Evolutionary conservation across 2,797 vertebrate genomes (phyloP).

Genomic region (Pangasius mekongensis): DNA sequence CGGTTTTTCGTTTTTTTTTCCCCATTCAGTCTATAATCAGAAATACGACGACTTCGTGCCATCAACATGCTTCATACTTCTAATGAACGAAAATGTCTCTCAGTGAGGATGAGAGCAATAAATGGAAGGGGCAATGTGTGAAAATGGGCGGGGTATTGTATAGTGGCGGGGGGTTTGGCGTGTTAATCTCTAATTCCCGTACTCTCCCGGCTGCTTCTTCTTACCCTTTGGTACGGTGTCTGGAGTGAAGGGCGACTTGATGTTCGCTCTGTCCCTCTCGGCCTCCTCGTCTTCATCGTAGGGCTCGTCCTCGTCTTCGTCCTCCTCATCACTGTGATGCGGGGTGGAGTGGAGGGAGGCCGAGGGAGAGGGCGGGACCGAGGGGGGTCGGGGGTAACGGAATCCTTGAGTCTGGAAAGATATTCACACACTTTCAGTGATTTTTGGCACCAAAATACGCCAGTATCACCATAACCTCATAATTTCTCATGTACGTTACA

Average conservation of each 20-base stretch:
- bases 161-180: not conserved
- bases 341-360: slow-evolving; percentile 89
- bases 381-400: slow-evolving; percentile 87
- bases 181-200: slow-evolving; percentile 74
- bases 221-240: slow-evolving; percentile 71
- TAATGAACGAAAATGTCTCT: not conserved
- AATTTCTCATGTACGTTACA: not conserved
- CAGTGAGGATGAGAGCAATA: not conserved
- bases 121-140: not conserved
- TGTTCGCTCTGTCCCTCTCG: slow-evolving; percentile 88
- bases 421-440: not conserved
- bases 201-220: slow-evolving; percentile 81
- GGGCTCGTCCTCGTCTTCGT: slow-evolving; percentile 70
- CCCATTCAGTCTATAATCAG: not conserved
- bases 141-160: not conserved
- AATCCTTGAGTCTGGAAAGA: slow-evolving; percentile 84
- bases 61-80: not conserved
- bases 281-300: slow-evolving; percentile 93
- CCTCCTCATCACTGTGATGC: slow-evolving; percentile 83
- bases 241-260: slow-evolving; percentile 83
- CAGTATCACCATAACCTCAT: not conserved
- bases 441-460: not conserved
- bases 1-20: not conserved
- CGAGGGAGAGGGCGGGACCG: slow-evolving; percentile 90
- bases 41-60: not conserved